These are phyloP conservation scores for Lichenostomus cassidix DNA, from an alignment of 2,113 vertebrate genomes.

Conservation along the genomic window DNA sequence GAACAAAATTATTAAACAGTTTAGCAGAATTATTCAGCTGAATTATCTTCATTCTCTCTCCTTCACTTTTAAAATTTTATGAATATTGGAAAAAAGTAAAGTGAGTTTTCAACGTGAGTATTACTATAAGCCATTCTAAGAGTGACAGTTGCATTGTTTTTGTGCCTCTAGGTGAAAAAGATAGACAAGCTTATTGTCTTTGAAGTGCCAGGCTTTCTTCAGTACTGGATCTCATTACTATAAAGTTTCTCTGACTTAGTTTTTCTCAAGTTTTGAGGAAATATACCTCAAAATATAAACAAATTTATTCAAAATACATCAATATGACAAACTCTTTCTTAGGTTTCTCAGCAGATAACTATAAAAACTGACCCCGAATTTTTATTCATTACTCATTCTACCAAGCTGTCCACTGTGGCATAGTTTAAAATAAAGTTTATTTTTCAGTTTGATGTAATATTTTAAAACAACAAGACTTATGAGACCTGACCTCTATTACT, in stretches of 20 bases:
- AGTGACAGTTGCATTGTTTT: constrained; percentile 58
- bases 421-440: neutral
- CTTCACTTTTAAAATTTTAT: neutral
- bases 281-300: constrained; percentile 1
- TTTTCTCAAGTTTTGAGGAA: constrained; percentile 37
- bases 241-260: constrained; percentile 15
- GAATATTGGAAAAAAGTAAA: constrained; percentile 32
- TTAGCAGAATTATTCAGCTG: constrained; percentile 37
- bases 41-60: neutral
- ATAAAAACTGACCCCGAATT: constrained; percentile 2
- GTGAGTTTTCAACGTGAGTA: constrained; percentile 49
- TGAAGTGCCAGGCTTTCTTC: constrained; percentile 50
- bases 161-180: constrained; percentile 41
- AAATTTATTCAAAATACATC: constrained; percentile 13
- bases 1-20: neutral
- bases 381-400: neutral
- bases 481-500: neutral
- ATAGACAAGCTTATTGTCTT: constrained; percentile 66
- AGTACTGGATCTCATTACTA: constrained; percentile 24
- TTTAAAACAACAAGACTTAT: neutral
- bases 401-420: neutral
- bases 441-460: neutral
- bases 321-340: neutral
- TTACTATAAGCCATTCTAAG: constrained; percentile 40
- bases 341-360: neutral